A percentile compares a stretch with the other conserved stretches of the same genome.
Conservation (phyloP, 2,113 vertebrate species). For the Rhadina sibilatrix region DNA sequence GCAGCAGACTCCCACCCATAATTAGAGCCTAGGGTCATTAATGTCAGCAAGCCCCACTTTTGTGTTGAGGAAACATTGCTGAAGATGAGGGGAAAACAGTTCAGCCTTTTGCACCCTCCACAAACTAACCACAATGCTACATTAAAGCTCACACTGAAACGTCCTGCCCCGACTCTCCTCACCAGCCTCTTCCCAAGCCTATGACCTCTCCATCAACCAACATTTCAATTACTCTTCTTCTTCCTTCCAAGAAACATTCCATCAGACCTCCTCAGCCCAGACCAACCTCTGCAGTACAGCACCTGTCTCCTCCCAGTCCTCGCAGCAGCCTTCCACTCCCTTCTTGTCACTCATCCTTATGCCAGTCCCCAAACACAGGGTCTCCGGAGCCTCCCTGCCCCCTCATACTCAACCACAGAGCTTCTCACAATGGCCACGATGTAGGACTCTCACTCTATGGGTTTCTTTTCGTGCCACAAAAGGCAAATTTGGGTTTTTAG, state of each 20-base stretch:
- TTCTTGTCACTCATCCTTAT: not conserved
- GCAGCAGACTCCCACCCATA: not conserved
- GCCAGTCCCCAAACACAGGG: not conserved
- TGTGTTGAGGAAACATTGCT: not conserved
- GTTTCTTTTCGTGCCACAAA: not conserved
- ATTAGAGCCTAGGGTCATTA: not conserved
- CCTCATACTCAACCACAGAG: not conserved
- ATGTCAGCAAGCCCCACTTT: not conserved
- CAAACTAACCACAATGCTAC: not conserved
- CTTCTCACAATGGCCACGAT: rapidly evolving
- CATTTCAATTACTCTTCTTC: not conserved
- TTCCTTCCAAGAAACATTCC: not conserved
- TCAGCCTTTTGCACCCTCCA: not conserved
- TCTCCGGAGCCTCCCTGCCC: not conserved
- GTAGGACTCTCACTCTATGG: not conserved
- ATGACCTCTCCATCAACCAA: not conserved
- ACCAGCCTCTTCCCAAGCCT: not conserved
- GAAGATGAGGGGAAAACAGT: not conserved
- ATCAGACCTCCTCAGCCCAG: not conserved
- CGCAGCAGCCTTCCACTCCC: not conserved
- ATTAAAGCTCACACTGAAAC: not conserved
- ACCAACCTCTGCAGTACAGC: not conserved
- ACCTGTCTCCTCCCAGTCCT: not conserved
- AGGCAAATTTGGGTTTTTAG: not conserved
- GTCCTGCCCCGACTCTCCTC: not conserved